Evolutionary conservation across 2,797 vertebrate genomes (phyloP), one percentile per base, ranked within the genome.

Genomic region (Spinus olivaceus): DNA sequence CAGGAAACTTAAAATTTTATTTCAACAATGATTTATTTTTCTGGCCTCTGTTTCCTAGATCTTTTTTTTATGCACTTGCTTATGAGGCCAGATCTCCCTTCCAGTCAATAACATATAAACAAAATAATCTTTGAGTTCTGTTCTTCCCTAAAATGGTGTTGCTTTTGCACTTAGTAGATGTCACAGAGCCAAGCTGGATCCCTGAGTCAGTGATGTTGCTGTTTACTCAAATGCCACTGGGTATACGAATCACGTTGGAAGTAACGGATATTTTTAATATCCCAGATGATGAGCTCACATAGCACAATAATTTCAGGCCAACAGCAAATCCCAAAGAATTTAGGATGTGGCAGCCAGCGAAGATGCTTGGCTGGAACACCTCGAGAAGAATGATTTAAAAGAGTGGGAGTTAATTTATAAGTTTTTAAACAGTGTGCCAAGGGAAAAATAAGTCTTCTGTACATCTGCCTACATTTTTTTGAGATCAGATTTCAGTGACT

Each of bases 301-400:
- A 91, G 82, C 6, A 18, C 74, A 91, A 89, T 78, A 80, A 66
- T 89, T 76, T 86, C 85, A 88, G 70, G 80, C 87, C 69, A 92
- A 54, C 81, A 88, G 53, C 63, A 95, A 91, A 96, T 90, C 87
- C 87, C 74, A 94, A 95, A 79, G 89, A 96, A 96, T 94, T 92
- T 76, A 44, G 82, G 77, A 88, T 79, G 67, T 39, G 54, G 85
- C 77, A 76, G 73, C 67, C 87, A 84, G 47, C 0, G 1, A 88
- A 78, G 86, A 86, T 66, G 85, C 66, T 64, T 96, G 91, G 82
- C 82, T 92, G 63, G 82, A 93, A 91, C 86, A 94, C 67, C 82
- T 71, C n/a, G 0, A 91, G 69, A 79, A 88, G 77, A 81, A 91
- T 81, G 59, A 96, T 91, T 95, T 94, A 90, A 69, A 96, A 73